A percentile compares a stretch with the other conserved stretches of the same genome.
Conservation (phyloP, 35 echinoderm and acorn worm genomes). For the Chiridota heheva region DNA sequence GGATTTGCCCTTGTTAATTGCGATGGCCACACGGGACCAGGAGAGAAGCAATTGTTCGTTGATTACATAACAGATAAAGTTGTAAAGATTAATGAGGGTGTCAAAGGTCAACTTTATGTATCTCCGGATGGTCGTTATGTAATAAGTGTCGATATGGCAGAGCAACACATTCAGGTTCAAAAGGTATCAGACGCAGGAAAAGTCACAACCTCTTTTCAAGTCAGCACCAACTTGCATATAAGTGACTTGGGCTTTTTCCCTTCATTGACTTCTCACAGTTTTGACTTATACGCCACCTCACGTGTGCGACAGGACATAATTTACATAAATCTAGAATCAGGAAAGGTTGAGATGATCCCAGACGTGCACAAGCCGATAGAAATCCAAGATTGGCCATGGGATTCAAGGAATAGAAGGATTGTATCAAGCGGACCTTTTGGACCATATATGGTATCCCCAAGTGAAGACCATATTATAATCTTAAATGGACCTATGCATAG, state of each 20-base stretch:
- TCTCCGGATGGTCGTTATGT: conserved; percentile 80
- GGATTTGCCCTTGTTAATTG: conserved; percentile 86
- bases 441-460: conserved; percentile 69
- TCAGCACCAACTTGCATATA: conserved; percentile 85
- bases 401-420: conserved; percentile 72
- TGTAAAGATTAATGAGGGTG: conserved; percentile 63
- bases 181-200: conserved; percentile 74
- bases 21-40: conserved; percentile 15
- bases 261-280: conserved; percentile 59
- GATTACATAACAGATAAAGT: conserved; percentile 89
- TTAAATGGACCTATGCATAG: conserved; percentile 68
- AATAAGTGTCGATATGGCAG: conserved; percentile 75
- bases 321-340: conserved; percentile 78
- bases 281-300: conserved; percentile 80
- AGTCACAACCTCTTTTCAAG: conserved; percentile 81
- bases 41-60: conserved; percentile 66
- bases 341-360: conserved; percentile 80
- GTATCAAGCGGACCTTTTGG: conserved; percentile 75
- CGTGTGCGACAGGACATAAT: conserved; percentile 70
- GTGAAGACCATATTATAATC: conserved; percentile 64
- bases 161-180: conserved; percentile 80
- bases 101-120: conserved; percentile 69
- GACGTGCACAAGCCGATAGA: conserved; percentile 72
- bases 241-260: conserved; percentile 93
- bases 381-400: conserved; percentile 67